A percentile compares a stretch with the other conserved stretches of the same genome.
These are phyloP conservation scores for Bombus superbus DNA, from an alignment of 1,140 invertebrate species.

Conservation along the genomic window DNA sequence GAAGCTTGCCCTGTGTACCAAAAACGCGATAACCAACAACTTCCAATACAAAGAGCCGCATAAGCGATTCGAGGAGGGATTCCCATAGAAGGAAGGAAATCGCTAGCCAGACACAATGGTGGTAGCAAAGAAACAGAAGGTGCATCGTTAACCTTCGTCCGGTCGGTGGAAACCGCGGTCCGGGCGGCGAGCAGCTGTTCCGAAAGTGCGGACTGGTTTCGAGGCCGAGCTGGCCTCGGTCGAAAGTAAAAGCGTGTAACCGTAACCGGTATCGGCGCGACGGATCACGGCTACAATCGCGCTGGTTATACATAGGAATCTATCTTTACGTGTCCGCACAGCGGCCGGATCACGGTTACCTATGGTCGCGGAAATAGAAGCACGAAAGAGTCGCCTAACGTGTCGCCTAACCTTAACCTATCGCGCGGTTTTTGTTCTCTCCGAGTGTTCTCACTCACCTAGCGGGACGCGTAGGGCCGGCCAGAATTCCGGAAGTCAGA, in stretches of 20 bases:
- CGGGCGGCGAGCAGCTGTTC: conserved; percentile 48
- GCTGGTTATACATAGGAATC: background rate
- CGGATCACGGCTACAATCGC: background rate
- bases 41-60: background rate
- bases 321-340: background rate
- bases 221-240: conserved; percentile 50
- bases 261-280: conserved; percentile 49
- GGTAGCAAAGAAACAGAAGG: background rate
- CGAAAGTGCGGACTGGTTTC: conserved; percentile 44
- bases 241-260: conserved; percentile 49
- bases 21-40: background rate
- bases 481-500: background rate
- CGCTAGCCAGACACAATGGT: background rate
- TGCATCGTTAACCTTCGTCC: conserved; percentile 16
- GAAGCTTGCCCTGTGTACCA: background rate
- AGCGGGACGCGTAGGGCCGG: conserved; percentile 20
- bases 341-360: too few relatives aligned
- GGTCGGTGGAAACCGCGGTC: background rate
- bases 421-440: background rate
- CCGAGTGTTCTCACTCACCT: conserved; percentile 18
- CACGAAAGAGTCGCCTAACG: conserved; percentile 1
- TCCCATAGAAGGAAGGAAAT: too few relatives aligned
- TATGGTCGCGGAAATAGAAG: background rate
- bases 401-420: background rate
- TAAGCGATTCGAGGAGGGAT: too few relatives aligned